Conservation (phyloP, 2,888 invertebrate species). For the Boloria selene region DNA sequence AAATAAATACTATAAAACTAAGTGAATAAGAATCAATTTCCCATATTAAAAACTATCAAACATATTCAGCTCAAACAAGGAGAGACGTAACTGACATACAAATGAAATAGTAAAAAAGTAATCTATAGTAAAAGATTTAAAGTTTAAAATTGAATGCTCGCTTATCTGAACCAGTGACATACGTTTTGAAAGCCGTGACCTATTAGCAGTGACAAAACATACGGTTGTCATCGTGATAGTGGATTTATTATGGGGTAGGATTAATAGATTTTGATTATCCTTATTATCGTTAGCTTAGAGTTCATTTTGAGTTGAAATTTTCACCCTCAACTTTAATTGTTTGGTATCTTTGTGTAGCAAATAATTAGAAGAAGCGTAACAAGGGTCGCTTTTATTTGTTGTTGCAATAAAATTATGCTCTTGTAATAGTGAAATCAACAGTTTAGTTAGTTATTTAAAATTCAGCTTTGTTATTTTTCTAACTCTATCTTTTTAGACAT, state of each 20-base stretch:
- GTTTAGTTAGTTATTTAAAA: slow-evolving; percentile 7
- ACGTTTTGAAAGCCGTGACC: slow-evolving; percentile 66
- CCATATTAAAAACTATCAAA: background rate
- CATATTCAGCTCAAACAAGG: background rate
- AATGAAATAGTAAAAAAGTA: background rate
- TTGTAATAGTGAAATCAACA: slow-evolving; percentile 23
- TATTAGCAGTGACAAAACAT: slow-evolving; percentile 74
- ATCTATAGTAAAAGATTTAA: background rate
- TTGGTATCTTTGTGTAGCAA: slow-evolving; percentile 52
- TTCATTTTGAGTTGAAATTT: slow-evolving; percentile 31
- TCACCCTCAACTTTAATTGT: slow-evolving; percentile 35
- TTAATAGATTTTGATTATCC: slow-evolving; percentile 31
- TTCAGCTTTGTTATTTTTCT: slow-evolving; percentile 2
- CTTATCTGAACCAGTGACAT: slow-evolving; percentile 50
- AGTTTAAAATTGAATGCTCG: background rate
- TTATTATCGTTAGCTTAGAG: slow-evolving; percentile 36
- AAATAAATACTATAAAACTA: slow-evolving; percentile 7
- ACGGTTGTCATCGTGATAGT: slow-evolving; percentile 71
- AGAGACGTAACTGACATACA: slow-evolving; percentile 5
- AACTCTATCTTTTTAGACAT: background rate
- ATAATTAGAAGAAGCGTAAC: slow-evolving; percentile 67
- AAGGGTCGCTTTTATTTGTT: slow-evolving; percentile 49
- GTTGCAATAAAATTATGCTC: slow-evolving; percentile 37
- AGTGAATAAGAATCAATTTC: slow-evolving; percentile 35
- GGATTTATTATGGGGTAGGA: slow-evolving; percentile 60